Evolutionary conservation across 1,140 invertebrate genomes (phyloP).

Genomic region (Habropoda laboriosa): DNA sequence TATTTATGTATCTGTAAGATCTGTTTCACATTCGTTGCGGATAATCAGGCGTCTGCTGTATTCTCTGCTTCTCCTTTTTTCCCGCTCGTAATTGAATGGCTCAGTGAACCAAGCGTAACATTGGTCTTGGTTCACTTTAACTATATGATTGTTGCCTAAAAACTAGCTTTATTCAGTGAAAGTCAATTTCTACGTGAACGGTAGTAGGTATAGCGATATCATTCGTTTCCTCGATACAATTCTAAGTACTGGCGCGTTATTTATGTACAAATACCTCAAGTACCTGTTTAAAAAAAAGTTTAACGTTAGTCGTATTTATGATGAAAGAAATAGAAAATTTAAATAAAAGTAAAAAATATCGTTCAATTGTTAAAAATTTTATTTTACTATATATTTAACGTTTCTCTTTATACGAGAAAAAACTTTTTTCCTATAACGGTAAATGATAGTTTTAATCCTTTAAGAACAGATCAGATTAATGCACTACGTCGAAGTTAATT

Average conservation of each 20-base stretch:
- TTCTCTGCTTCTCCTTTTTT: conserved; percentile 10
- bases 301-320: too few species aligned
- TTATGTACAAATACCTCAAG: too few species aligned
- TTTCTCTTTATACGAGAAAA: too few species aligned
- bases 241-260: background rate
- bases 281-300: too few species aligned
- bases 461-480: too few species aligned
- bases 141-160: conserved; percentile 29
- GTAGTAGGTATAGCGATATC: background rate
- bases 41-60: conserved; percentile 6
- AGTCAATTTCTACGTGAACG: conserved; percentile 17
- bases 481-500: too few species aligned
- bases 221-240: background rate
- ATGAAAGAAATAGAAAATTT: too few species aligned
- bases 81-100: conserved; percentile 11
- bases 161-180: conserved; percentile 26
- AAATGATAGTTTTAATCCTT: too few species aligned
- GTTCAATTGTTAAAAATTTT: too few species aligned
- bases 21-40: conserved; percentile 13
- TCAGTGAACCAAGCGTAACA: conserved; percentile 27
- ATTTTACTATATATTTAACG: too few species aligned
- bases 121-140: conserved; percentile 18
- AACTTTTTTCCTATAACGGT: too few species aligned
- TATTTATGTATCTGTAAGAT: background rate
- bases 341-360: too few species aligned